Evolutionary conservation across 2,113 vertebrate species (phyloP).

Genomic region (Myiozetetes cayanensis): DNA sequence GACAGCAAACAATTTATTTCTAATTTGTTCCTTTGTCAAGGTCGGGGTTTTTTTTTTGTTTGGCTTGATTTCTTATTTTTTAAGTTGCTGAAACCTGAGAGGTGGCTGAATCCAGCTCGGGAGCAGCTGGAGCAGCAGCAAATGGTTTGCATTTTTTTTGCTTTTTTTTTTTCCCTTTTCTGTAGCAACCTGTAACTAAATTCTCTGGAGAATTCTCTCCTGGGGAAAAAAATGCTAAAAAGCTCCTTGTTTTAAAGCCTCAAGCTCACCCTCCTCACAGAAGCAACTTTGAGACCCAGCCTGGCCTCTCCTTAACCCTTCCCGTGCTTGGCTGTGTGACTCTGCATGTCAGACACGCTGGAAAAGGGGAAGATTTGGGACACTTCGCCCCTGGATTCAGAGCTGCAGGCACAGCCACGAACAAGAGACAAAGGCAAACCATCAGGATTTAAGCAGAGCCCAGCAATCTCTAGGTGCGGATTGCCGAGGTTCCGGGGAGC

Average conservation of each 20-base stretch:
- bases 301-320: neutral
- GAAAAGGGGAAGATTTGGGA: neutral
- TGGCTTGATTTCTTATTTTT: neutral
- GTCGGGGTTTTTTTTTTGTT: neutral
- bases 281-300: neutral
- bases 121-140: neutral
- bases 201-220: neutral
- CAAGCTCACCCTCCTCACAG: neutral
- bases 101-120: neutral
- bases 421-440: neutral
- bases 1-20: neutral
- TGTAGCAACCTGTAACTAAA: constrained; percentile 9
- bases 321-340: neutral
- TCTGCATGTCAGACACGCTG: neutral
- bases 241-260: constrained; percentile 5
- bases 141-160: neutral
- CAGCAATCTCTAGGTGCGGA: neutral
- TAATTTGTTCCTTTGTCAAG: neutral
- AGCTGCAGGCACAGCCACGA: neutral
- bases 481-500: neutral
- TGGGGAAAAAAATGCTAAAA: neutral
- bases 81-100: neutral
- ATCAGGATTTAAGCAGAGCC: neutral
- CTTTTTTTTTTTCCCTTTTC: fast-evolving
- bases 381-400: fast-evolving